Base-by-base conservation (phyloP, 2,113 vertebrate genomes). In the Chrysochloris asiatica region DNA sequence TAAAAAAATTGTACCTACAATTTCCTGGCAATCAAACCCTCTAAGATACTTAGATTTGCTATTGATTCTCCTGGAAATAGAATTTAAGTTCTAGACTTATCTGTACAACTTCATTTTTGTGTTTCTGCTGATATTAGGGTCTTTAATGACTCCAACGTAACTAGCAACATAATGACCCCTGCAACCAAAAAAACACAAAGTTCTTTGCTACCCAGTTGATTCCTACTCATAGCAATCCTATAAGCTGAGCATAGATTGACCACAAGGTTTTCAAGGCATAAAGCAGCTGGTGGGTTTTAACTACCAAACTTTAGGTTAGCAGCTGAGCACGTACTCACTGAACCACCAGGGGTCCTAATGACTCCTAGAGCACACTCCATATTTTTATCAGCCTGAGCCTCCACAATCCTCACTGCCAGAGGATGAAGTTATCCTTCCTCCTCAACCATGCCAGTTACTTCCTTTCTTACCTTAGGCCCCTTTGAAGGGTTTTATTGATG, bases 81-180 rank as follows among this genome's bases (percentile, higher is more conserved):
- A 83, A 75, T 91, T 77, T 71, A 73, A 76, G 6, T 69, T 87
- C 83, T 77, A n/a, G n/a, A n/a, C n/a, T n/a, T n/a, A n/a, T n/a
- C n/a, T n/a, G n/a, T n/a, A n/a, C n/a, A n/a, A 3, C 19, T 87
- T 56, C 21, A 59, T 3, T 86, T 77, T n/a, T 83, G 28, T 69
- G 41, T 76, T 77, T 86, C 88, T 69, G n/a, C 50, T 61, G 26
- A 61, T 61, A 36, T 63, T 56, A 59, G 19, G 13, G n/a, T 72
- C 63, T 47, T 63, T 63, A 63, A 63, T 33, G 30, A 33, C 61
- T 13, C 30, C 61, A 33, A 9, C 12, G 61, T 63, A 63, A 63
- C 14, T 12, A 33, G 16, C 61, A 63, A 63, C 13, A 63, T 12
- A 24, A 61, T 33, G 54, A 21, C 54, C 54, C 54, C 24, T 16